Evolutionary conservation across 2,113 vertebrate species (phyloP), one percentile per base, ranked within the genome.

Genomic region (Elachura formosa): DNA sequence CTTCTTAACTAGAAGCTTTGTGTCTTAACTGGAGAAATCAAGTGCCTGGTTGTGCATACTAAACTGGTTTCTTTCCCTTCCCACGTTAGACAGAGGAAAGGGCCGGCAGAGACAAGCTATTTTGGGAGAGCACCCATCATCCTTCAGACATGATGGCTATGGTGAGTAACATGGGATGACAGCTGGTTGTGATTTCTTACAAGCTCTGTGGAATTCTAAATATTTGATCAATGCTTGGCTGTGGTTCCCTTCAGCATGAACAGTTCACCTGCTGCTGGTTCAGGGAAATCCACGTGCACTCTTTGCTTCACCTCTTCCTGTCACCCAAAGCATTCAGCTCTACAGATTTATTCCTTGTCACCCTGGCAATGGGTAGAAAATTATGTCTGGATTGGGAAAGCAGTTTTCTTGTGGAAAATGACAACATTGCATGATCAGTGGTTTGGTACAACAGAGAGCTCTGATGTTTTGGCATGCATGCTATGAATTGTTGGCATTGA

Each of bases 71-170:
- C 79, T 96, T 97, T 98, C 93, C 97, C 96, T 97, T 97, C 97
- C 96, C 97, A 83, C 48, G 97, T 97, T 97, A 99, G 99, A 99
- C 90, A 98, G 98, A 97, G 98, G 98, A 87, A 99, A 99, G 97
- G 99, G 99, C 80, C 98, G 99, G 84, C 99, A 99, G 97, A 98
- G 99, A 87, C 99, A 99, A 97, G 99, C 99, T 97, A 99, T 99
- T 97, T 96, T 99, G 95, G 99, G 99, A 97, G 99, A 99, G 91
- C 99, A 99, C 90, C 99, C 99, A 26, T 99, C 99, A 79, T 98
- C 98, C 24, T 99, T 98, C 97, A 98, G 98, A 95, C 98, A 98
- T 97, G 99, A 99, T 95, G 98, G 98, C 91, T 99, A 99, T 95
- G 99, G 99, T 99, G 98, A 99, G 98, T 98, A 93, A 74, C 29